Evolutionary conservation across 1,140 invertebrate genomes (phyloP).

Genomic region (Eriosoma lanigerum): DNA sequence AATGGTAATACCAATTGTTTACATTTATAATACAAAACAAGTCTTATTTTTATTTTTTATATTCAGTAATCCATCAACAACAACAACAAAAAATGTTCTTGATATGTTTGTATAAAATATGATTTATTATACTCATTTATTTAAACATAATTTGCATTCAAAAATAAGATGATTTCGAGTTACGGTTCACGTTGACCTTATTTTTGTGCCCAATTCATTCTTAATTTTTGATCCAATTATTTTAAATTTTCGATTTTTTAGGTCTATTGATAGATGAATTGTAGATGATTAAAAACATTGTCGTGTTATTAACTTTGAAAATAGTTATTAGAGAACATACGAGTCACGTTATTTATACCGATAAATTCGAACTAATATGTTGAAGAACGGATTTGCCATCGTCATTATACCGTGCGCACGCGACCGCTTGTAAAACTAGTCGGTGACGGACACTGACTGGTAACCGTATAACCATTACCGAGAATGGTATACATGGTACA

Average conservation of each 20-base stretch:
- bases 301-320: too few species aligned
- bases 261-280: too few species aligned
- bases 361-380: too few species aligned
- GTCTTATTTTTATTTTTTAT: neutral
- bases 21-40: neutral
- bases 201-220: too few species aligned
- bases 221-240: too few species aligned
- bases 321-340: too few species aligned
- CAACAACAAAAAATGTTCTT: neutral
- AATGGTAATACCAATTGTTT: neutral
- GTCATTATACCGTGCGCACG: too few species aligned
- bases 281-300: too few species aligned
- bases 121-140: constrained; percentile 25
- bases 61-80: neutral
- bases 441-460: neutral
- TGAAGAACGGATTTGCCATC: too few species aligned
- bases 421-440: neutral
- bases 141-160: constrained; percentile 11
- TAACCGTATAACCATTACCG: neutral
- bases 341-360: too few species aligned
- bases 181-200: too few species aligned
- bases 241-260: too few species aligned
- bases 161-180: constrained; percentile 8
- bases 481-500: neutral
- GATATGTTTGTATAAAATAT: constrained; percentile 19